Conservation (phyloP, 2,888 invertebrate genomes). For the Petrophora chlorosata region DNA sequence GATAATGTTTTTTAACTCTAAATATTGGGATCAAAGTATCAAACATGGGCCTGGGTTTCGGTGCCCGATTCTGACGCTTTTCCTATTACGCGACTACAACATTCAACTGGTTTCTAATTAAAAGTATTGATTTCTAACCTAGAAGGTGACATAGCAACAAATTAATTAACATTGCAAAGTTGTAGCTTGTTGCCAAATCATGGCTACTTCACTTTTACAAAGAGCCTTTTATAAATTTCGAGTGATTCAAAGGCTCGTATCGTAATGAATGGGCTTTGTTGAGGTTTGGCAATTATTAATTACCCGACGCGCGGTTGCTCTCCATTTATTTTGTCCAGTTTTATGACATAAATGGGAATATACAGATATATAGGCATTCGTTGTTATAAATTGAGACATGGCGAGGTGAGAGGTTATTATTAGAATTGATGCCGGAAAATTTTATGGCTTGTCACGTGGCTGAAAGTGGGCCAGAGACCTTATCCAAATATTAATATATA, state of each 20-base stretch:
- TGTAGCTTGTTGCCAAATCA: slow-evolving; percentile 12
- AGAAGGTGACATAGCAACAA: slow-evolving; percentile 1
- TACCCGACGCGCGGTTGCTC: slow-evolving; percentile 21
- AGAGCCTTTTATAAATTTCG: slow-evolving; percentile 30
- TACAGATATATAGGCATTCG: neutral
- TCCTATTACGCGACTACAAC: too few relatives aligned
- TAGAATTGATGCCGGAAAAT: too few relatives aligned
- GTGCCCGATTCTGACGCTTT: too few relatives aligned
- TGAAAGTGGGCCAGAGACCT: neutral
- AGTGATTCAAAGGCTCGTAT: slow-evolving; percentile 34
- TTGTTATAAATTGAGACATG: neutral
- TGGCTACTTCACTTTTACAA: slow-evolving; percentile 31
- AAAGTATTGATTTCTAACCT: neutral
- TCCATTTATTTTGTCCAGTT: slow-evolving; percentile 19
- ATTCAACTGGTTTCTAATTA: neutral
- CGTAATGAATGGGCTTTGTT: slow-evolving; percentile 33
- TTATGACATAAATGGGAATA: slow-evolving; percentile 14
- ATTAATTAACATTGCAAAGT: slow-evolving; percentile 27
- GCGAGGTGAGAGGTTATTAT: neutral
- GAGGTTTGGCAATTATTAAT: slow-evolving; percentile 43
- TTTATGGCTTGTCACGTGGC: neutral
- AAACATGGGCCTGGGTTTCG: too few relatives aligned
- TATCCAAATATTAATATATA: neutral
- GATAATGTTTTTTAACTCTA: too few relatives aligned
- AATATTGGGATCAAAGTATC: too few relatives aligned